These are phyloP conservation scores for Gortyna flavago DNA, from an alignment of 2,888 invertebrate genomes.

Conservation along the genomic window DNA sequence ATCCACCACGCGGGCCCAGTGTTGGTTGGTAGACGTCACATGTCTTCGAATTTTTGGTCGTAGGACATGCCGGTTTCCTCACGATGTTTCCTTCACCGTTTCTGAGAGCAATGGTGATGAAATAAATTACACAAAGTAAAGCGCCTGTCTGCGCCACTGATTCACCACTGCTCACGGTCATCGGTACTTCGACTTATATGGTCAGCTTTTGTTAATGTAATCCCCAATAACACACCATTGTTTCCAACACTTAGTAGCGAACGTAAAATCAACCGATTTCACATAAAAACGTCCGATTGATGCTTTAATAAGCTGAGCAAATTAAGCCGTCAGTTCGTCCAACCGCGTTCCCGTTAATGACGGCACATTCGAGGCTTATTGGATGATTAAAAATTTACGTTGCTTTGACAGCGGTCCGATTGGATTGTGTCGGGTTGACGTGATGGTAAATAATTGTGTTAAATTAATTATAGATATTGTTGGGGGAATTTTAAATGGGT, in stretches of 20 bases:
- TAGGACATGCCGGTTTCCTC: too few relatives aligned
- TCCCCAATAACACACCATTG: background rate
- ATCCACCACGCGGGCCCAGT: too few relatives aligned
- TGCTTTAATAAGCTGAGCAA: slow-evolving; percentile 65
- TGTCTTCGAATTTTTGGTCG: too few relatives aligned
- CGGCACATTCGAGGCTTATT: slow-evolving; percentile 52
- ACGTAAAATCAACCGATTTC: slow-evolving; percentile 40
- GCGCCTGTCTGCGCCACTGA: too few relatives aligned
- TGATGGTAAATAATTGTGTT: slow-evolving; percentile 44
- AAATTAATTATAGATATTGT: slow-evolving; percentile 30
- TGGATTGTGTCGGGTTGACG: slow-evolving; percentile 15
- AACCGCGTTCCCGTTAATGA: slow-evolving; percentile 49
- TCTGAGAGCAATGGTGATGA: too few relatives aligned
- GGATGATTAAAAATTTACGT: slow-evolving; percentile 54
- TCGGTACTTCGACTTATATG: too few relatives aligned
- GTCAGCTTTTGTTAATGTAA: too few relatives aligned
- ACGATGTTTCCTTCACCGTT: too few relatives aligned
- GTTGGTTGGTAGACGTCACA: too few relatives aligned
- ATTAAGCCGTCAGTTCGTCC: slow-evolving; percentile 66
- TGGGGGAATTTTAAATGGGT: slow-evolving; percentile 1
- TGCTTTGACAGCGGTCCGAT: slow-evolving; percentile 32
- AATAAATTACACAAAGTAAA: too few relatives aligned
- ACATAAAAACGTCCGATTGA: slow-evolving; percentile 64
- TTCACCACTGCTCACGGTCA: too few relatives aligned
- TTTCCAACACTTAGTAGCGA: slow-evolving; percentile 6